phyloP scores from a whole-genome alignment of 2,113 vertebrate genomes.

The Ibidorhyncha struthersii region DNA sequence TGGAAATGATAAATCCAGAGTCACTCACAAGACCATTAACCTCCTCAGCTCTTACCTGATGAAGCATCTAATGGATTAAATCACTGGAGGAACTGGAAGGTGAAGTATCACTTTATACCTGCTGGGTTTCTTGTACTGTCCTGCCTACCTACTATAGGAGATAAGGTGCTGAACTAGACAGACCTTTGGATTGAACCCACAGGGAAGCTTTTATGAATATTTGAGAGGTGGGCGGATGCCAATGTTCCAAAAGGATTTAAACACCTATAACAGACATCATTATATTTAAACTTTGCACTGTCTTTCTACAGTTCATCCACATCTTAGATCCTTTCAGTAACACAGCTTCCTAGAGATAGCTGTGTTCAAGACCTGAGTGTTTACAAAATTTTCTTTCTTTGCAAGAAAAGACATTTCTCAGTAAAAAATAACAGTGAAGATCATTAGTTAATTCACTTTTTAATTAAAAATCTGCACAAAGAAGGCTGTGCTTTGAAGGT shows the following conservation, averaged over 20 bases:
- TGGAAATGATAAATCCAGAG: not conserved
- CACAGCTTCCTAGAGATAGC: not conserved
- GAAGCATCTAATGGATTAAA: not conserved
- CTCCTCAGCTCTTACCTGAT: not conserved
- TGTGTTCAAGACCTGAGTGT: not conserved
- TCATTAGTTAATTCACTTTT: fast-evolving
- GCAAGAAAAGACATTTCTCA: not conserved
- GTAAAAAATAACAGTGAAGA: not conserved
- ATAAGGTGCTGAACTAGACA: not conserved
- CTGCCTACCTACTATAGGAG: not conserved
- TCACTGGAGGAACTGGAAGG: not conserved
- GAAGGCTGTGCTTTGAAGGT: fast-evolving
- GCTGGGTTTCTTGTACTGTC: not conserved
- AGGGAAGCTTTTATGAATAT: not conserved
- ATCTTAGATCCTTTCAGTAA: not conserved
- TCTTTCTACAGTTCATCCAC: not conserved
- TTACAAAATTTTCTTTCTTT: not conserved
- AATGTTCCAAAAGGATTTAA: not conserved
- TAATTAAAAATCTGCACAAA: not conserved
- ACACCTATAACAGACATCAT: not conserved
- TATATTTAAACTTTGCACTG: not conserved
- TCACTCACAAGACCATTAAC: not conserved
- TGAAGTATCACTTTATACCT: not conserved
- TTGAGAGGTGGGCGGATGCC: not conserved
- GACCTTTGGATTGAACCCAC: not conserved